Evolutionary conservation across 2,888 invertebrate species (phyloP).

Genomic region (Octonoba sinensis): DNA sequence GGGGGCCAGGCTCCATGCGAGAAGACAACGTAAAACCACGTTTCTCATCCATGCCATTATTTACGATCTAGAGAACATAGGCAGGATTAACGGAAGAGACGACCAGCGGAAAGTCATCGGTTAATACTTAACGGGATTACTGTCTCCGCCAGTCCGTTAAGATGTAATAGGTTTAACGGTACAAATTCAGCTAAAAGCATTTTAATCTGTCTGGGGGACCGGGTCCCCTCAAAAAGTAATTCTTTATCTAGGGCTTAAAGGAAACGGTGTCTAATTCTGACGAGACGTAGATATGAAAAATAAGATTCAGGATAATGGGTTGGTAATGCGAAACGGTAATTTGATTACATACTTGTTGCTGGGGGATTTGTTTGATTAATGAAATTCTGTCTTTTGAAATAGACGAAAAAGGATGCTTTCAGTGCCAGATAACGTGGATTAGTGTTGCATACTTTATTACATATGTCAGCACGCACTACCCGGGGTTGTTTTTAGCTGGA

Average conservation of each 20-base stretch:
- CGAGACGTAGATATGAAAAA: too few relatives aligned
- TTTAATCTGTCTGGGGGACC: slow-evolving; percentile 48
- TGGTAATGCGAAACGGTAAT: slow-evolving; percentile 20
- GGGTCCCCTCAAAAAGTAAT: slow-evolving; percentile 45
- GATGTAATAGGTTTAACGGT: too few relatives aligned
- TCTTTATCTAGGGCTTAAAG: slow-evolving; percentile 19
- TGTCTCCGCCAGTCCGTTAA: too few relatives aligned
- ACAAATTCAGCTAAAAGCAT: slow-evolving; percentile 62
- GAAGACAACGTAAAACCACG: too few relatives aligned
- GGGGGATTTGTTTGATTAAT: slow-evolving; percentile 32
- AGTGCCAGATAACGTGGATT: too few relatives aligned
- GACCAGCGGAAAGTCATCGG: slow-evolving; percentile 37
- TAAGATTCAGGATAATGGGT: neutral
- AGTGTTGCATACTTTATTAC: too few relatives aligned
- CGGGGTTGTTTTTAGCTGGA: too few relatives aligned
- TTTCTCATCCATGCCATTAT: slow-evolving; percentile 16
- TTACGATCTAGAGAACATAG: slow-evolving; percentile 24
- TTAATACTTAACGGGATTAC: slow-evolving; percentile 56
- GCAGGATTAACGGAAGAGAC: slow-evolving; percentile 37
- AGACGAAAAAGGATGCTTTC: too few relatives aligned
- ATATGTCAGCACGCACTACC: too few relatives aligned
- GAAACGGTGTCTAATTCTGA: too few relatives aligned
- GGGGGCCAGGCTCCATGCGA: too few relatives aligned
- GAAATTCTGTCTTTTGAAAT: slow-evolving; percentile 29
- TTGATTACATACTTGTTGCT: slow-evolving; percentile 41